Evolutionary conservation across 2,888 invertebrate genomes (phyloP), one percentile per base, ranked within the genome.

Genomic region (Idaea straminata): DNA sequence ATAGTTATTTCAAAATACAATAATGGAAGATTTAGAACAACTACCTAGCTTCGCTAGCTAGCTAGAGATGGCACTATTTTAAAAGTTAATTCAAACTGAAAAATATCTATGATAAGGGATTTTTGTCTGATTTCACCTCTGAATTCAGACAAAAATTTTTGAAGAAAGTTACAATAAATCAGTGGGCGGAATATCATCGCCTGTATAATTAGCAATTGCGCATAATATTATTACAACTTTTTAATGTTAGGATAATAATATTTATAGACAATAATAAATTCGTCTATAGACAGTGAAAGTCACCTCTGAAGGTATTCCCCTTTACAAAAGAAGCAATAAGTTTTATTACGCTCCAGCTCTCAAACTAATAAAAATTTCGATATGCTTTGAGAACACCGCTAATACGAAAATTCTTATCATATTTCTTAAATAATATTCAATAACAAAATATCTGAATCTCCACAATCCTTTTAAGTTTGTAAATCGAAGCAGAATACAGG

Each of bases 381-480:
- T 47, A 47, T 13, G 47, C 47, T 47, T 47, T 47, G 47, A 47
- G 47, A 47, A 47, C 47, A 47, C 47, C 47, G 47, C 47, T 47
- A 47, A 47, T 47, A 47, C 47, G 47, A 47, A 60, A 25, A 34
- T 15, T 25, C 25, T 60, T 25, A 34, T 60, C 60, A 60, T 35
- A 25, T 59, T 59, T 59, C 59, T 16, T 59, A 59, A 59, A 59
- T 16, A 62, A 66, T 66, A 67, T 66, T 68, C 63, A 82, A 81
- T 79, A 82, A 80, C 75, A 76, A 83, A 86, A 83, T 83, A 83
- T 83, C 80, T 68, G 47, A 47, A 47, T 47, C 47, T 76, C 81
- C 75, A 73, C 80, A 83, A 85, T 87, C 83, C 86, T 84, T 86
- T 86, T 81, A 83, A 84, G 79, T 85, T 83, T 83, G 82, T 83